These are phyloP conservation scores for Brachyhypopomus gauderio DNA, from an alignment of 2,113 vertebrate species.

Conservation along the genomic window DNA sequence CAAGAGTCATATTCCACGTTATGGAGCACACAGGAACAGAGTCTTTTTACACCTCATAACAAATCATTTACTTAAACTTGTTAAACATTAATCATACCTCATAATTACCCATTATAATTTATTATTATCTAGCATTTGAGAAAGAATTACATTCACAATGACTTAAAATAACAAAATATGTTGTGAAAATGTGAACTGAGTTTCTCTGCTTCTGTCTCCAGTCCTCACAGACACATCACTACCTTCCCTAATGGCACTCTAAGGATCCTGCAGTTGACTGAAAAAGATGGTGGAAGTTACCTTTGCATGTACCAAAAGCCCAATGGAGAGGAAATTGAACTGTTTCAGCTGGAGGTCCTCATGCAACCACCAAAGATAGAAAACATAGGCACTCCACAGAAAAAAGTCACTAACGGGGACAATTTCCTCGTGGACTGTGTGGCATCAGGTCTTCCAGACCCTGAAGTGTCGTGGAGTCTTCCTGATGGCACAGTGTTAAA, in stretches of 20 bases:
- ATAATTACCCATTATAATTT: background rate
- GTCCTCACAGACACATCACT: conserved; percentile 74
- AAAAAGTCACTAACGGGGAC: conserved; percentile 71
- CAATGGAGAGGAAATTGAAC: conserved; percentile 77
- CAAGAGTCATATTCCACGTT: background rate
- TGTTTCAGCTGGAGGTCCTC: conserved; percentile 74
- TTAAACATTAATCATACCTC: background rate
- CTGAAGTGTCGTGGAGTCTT: conserved; percentile 78
- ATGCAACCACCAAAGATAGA: conserved; percentile 78
- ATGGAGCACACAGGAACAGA: background rate
- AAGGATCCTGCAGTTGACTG: conserved; percentile 75
- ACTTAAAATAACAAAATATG: conserved; percentile 8
- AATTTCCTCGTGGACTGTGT: conserved; percentile 80
- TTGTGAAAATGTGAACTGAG: background rate
- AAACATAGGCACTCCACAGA: conserved; percentile 66
- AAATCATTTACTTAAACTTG: background rate
- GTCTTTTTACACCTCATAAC: background rate
- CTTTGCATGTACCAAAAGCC: conserved; percentile 73
- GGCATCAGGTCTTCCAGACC: conserved; percentile 76
- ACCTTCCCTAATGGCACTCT: conserved; percentile 78
- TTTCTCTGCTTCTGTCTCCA: conserved; percentile 57
- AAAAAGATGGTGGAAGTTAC: conserved; percentile 74
- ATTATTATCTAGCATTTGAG: too few species aligned
- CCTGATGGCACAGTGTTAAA: conserved; percentile 79
- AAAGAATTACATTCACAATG: conserved; percentile 1